Conservation (phyloP, 1,140 invertebrate genomes). For the Mizuhopecten yessoensis region DNA sequence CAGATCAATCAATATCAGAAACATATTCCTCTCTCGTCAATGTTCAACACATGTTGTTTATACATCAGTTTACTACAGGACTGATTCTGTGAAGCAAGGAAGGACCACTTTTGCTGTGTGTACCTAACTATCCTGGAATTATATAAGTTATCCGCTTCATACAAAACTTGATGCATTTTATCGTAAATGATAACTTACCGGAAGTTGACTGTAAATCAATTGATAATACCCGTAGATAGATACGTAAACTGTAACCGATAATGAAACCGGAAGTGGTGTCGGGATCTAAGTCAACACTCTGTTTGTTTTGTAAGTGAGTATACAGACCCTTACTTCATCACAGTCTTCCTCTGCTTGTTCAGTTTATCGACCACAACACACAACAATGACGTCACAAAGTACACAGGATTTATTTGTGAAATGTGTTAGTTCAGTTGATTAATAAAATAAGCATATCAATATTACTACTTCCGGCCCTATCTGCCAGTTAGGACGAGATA, state of each 20-base stretch:
- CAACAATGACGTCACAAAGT: conserved; percentile 24
- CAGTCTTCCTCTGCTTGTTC: not conserved
- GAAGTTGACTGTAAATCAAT: not conserved
- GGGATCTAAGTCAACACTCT: not conserved
- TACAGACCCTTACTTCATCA: not conserved
- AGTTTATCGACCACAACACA: not conserved
- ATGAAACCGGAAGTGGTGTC: not conserved
- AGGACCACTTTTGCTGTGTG: no score
- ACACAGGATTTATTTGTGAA: conserved; percentile 38
- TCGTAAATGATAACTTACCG: not conserved
- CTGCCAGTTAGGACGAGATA: no score
- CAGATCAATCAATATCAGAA: no score
- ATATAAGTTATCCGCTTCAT: no score
- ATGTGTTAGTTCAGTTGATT: not conserved
- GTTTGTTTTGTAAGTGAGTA: not conserved
- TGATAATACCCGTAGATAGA: not conserved
- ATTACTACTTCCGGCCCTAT: not conserved
- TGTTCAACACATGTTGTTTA: no score
- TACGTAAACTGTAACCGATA: not conserved
- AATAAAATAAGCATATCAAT: not conserved
- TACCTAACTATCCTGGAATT: no score
- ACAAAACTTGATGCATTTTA: no score
- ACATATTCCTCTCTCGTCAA: no score
- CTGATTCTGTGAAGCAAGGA: no score
- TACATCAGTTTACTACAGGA: no score